Evolutionary conservation across 2,888 invertebrate genomes (phyloP), one percentile per base, ranked within the genome.

Genomic region (Hyposoter didymator): DNA sequence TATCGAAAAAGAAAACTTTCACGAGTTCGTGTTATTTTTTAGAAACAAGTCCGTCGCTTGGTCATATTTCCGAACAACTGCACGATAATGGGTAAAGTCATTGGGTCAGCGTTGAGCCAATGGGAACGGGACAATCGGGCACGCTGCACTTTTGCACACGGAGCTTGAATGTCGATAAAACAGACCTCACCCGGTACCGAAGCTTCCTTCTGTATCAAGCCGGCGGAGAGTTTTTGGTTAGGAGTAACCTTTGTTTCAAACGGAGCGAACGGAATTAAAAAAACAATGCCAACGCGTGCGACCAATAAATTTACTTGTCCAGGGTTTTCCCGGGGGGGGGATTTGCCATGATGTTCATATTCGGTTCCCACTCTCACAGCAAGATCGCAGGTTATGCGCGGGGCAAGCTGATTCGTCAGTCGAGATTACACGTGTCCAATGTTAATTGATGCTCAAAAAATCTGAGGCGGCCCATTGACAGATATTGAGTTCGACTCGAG

Each of bases 361-460:
- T 43, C 19, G 39, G 45, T 19, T 45, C 45, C 78, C 43, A 45
- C 43, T 59, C 32, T 32, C 19, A 0, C 3, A 32, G 19, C 12
- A 17, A 52, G 3, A 19, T 12, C 6, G n/a, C n/a, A 14, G 59
- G 22, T 39, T 73, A 35, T 43, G 76, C 66, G 76, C 28, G 84
- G 64, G 22, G 52, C 52, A 45, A 67, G 78, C 12, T 79, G 82
- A 79, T 85, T 78, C 66, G 79, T 55, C 67, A 67, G 35, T 66
- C 39, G 39, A 28, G 49, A 80, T 79, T 82, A 87, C 87, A 86
- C 84, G 86, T 88, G 87, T 86, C 59, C 76, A 82, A 69, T 59
- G 64, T 85, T 78, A 79, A 80, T 84, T 87, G 86, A 59, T 47
- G 62, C 78, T 62, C 28, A 69, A 64, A 80, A 22, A 59, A 59